A percentile compares a stretch with the other conserved stretches of the same genome.
phyloP scores from a whole-genome alignment of 2,797 vertebrate genomes.

The Aeoliscus strigatus region DNA sequence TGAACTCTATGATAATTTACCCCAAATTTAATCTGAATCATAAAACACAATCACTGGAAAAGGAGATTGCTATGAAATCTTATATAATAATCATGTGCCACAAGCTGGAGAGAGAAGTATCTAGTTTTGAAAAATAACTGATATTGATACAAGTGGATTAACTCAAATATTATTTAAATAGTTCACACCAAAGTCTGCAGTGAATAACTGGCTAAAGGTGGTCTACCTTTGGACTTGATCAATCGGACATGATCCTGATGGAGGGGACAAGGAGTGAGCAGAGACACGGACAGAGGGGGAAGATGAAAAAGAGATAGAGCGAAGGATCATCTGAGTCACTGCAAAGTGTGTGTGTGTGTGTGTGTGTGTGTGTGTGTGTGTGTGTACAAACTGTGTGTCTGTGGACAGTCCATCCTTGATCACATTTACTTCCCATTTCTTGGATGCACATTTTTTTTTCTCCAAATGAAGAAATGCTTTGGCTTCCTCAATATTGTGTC shows the following conservation, averaged over 20 bases:
- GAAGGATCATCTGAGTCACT: conserved; percentile 9
- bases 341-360: not conserved
- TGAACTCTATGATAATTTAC: too few relatives aligned
- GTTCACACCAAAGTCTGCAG: too few relatives aligned
- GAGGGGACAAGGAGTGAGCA: conserved; percentile 7
- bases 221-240: conserved; percentile 59
- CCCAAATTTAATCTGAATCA: too few relatives aligned
- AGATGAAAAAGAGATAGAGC: conserved; percentile 9
- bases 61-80: too few relatives aligned
- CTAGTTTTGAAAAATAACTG: too few relatives aligned
- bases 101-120: too few relatives aligned
- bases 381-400: not conserved
- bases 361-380: not conserved
- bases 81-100: too few relatives aligned
- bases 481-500: conserved; percentile 34
- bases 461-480: conserved; percentile 34
- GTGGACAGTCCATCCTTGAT: not conserved
- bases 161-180: too few relatives aligned
- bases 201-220: conserved; percentile 65
- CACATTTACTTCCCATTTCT: conserved; percentile 3
- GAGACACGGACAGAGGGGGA: not conserved
- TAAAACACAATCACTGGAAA: too few relatives aligned
- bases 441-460: conserved; percentile 12
- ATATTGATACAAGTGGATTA: too few relatives aligned
- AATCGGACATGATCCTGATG: conserved; percentile 49